phyloP scores from a whole-genome alignment of 2,888 invertebrate genomes.

The Acleris cristana region DNA sequence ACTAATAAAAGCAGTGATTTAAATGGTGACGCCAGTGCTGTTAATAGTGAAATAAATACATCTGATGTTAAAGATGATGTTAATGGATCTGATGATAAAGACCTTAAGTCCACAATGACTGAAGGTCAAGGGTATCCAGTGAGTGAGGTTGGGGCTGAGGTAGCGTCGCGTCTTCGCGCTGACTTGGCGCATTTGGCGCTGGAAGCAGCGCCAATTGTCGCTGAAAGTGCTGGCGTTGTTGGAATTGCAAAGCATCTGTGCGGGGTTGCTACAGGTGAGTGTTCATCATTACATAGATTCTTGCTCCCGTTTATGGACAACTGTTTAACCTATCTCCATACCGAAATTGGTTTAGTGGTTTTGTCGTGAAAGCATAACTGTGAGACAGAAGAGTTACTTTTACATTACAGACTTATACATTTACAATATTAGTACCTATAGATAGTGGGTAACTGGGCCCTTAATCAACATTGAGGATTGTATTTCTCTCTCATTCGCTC shows the following conservation, averaged over 20 bases:
- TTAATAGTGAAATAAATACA: no score
- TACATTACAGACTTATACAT: no score
- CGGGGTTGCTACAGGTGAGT: slow-evolving; percentile 91
- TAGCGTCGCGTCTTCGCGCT: slow-evolving; percentile 87
- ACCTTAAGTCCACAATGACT: neutral
- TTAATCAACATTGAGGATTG: no score
- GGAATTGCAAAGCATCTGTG: slow-evolving; percentile 95
- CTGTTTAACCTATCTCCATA: no score
- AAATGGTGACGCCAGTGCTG: neutral
- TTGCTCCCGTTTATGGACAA: no score
- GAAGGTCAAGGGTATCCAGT: no score
- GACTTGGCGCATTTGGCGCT: slow-evolving; percentile 92
- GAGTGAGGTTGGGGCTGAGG: slow-evolving; percentile 41
- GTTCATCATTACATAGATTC: neutral
- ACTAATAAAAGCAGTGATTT: neutral
- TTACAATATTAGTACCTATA: no score
- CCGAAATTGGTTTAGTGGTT: no score
- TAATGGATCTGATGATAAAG: neutral
- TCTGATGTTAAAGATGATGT: neutral
- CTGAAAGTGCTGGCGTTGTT: slow-evolving; percentile 79
- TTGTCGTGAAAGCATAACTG: no score
- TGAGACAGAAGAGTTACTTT: no score
- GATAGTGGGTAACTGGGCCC: no score
- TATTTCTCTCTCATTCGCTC: no score
- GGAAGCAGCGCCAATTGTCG: slow-evolving; percentile 67